These are phyloP conservation scores for Penaeus indicus DNA, from an alignment of 1,140 invertebrate species.

Conservation along the genomic window DNA sequence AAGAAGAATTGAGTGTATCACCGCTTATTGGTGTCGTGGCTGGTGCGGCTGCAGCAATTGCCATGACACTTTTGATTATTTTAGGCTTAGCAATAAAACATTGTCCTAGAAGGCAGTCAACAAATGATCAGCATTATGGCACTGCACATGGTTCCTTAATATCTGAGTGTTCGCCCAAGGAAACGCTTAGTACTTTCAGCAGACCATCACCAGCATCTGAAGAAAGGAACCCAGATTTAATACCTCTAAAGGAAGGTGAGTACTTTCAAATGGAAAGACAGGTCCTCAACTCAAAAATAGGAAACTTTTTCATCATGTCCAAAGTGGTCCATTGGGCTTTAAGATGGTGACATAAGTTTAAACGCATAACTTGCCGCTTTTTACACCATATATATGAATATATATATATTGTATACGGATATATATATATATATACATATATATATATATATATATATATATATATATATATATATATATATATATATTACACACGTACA, in stretches of 20 bases:
- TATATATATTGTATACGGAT: too few species aligned
- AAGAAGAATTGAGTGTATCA: constrained; percentile 43
- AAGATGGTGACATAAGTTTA: too few species aligned
- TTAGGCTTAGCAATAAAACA: constrained; percentile 52
- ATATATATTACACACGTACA: too few species aligned
- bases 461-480: too few species aligned
- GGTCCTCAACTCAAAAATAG: too few species aligned
- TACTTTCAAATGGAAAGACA: too few species aligned
- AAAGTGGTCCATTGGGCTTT: too few species aligned
- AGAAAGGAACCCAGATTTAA: constrained; percentile 53
- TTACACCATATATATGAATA: too few species aligned
- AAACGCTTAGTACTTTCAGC: constrained; percentile 56
- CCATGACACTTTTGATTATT: constrained; percentile 41
- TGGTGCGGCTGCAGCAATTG: constrained; percentile 31
- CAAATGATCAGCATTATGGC: background rate
- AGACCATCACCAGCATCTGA: constrained; percentile 53
- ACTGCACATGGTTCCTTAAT: constrained; percentile 31
- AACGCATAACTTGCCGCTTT: too few species aligned
- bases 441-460: too few species aligned
- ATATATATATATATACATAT: too few species aligned
- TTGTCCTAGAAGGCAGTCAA: constrained; percentile 35
- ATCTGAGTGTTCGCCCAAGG: constrained; percentile 55
- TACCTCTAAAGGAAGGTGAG: constrained; percentile 49
- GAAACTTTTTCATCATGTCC: too few species aligned
- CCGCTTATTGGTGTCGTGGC: constrained; percentile 46